These are phyloP conservation scores for Spondyliosoma cantharus DNA, from an alignment of 2,797 vertebrate species.

Conservation along the genomic window DNA sequence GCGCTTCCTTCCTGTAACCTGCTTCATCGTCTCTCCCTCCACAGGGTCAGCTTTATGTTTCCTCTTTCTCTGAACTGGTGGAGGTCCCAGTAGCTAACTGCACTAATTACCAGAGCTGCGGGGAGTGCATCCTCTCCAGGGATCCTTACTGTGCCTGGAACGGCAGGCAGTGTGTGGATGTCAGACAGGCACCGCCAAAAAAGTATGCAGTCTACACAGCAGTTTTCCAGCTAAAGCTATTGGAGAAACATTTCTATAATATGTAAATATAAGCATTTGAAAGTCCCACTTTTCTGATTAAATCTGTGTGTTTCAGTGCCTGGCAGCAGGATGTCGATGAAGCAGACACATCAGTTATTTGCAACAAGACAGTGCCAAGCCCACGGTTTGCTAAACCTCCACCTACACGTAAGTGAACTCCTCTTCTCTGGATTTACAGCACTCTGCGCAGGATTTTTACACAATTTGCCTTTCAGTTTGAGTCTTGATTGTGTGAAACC, in stretches of 20 bases:
- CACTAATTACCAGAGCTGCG: slow-evolving; percentile 93
- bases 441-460: slow-evolving; percentile 2
- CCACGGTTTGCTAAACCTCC: slow-evolving; percentile 60
- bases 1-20: slow-evolving; percentile 31
- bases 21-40: slow-evolving; percentile 36
- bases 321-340: slow-evolving; percentile 92
- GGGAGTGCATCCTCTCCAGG: slow-evolving; percentile 93
- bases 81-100: slow-evolving; percentile 95
- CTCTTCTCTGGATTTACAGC: slow-evolving; percentile 34
- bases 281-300: slow-evolving; percentile 26
- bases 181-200: slow-evolving; percentile 73
- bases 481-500: slow-evolving; percentile 14
- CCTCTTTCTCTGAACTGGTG: slow-evolving; percentile 88
- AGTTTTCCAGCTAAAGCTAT: not conserved
- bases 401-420: slow-evolving; percentile 81
- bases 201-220: slow-evolving; percentile 65
- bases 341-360: slow-evolving; percentile 83
- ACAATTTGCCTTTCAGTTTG: slow-evolving; percentile 19
- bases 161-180: slow-evolving; percentile 83
- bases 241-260: not conserved
- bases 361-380: slow-evolving; percentile 74
- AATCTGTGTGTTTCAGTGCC: slow-evolving; percentile 78
- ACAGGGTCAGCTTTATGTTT: slow-evolving; percentile 90
- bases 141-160: slow-evolving; percentile 98
- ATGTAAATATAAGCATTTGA: slow-evolving; percentile 18